Percentiles rank a stretch among this genome's conserved stretches.
Evolutionary conservation across 2,797 vertebrate species (phyloP).

Genomic region (Enteromius fasciolatus): DNA sequence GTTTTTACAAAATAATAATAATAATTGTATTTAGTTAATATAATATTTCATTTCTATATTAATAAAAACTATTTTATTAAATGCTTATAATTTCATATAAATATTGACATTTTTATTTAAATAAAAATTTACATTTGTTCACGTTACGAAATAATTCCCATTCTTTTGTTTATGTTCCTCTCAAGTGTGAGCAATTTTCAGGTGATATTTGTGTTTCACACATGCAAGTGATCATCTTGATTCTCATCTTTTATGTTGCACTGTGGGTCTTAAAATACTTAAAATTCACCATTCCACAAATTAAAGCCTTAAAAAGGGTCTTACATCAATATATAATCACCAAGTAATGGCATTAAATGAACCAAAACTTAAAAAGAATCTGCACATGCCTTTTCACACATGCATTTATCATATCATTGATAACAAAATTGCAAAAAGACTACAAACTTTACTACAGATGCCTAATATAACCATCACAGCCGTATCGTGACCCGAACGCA

Average conservation of each 20-base stretch:
- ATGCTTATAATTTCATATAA: no score
- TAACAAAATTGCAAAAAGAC: neutral
- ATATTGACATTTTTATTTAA: neutral
- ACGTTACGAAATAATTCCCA: neutral
- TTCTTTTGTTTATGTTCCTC: neutral
- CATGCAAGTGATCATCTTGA: no score
- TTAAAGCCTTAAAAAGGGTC: neutral
- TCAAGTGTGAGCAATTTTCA: neutral
- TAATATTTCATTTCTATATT: no score
- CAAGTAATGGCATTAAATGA: neutral
- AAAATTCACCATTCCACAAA: neutral
- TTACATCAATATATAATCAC: neutral
- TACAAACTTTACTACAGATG: neutral
- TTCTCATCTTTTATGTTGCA: neutral
- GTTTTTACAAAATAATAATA: neutral
- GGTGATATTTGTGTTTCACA: neutral
- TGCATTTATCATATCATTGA: neutral
- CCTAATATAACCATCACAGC: neutral
- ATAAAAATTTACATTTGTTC: neutral
- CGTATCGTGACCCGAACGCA: neutral
- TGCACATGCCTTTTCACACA: neutral
- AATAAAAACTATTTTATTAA: no score
- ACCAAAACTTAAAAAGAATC: neutral
- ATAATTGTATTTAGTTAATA: neutral
- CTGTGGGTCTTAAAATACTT: neutral